Evolutionary conservation across 2,113 vertebrate genomes (phyloP).

Genomic region (Callaeas wilsoni): DNA sequence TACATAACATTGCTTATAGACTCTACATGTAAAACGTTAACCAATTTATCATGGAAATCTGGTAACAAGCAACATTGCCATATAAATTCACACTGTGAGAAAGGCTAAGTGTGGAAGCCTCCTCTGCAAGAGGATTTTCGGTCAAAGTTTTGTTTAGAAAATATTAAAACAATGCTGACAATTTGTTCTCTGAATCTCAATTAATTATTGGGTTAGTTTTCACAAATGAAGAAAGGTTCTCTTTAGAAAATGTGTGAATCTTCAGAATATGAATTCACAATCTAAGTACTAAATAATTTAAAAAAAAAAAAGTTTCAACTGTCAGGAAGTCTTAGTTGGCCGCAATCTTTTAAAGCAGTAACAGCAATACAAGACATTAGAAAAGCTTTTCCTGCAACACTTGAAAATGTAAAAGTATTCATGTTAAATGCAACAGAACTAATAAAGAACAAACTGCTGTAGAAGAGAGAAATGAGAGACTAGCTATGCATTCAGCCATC

Average conservation of each 20-base stretch:
- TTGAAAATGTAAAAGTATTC: background rate
- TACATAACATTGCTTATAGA: constrained; percentile 51
- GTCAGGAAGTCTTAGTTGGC: constrained; percentile 1
- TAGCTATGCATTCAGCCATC: background rate
- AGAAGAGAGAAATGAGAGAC: background rate
- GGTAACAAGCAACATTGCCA: constrained; percentile 38
- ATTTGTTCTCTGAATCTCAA: constrained; percentile 28
- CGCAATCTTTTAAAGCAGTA: background rate
- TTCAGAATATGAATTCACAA: constrained; percentile 2
- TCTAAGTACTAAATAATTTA: background rate
- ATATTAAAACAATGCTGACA: background rate
- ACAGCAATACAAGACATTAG: constrained; percentile 30
- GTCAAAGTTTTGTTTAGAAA: constrained; percentile 25
- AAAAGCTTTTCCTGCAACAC: constrained; percentile 12
- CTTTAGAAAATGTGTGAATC: background rate
- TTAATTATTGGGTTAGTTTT: constrained; percentile 26
- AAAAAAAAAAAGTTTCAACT: background rate
- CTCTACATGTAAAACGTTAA: constrained; percentile 52
- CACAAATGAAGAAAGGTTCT: background rate
- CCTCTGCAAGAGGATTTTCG: constrained; percentile 32
- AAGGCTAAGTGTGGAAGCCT: constrained; percentile 26
- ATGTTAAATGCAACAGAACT: constrained; percentile 35
- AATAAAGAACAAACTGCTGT: background rate
- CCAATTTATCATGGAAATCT: constrained; percentile 27
- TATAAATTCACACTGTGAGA: constrained; percentile 34